phyloP scores from a whole-genome alignment of 2,888 invertebrate genomes.

The Callyntrura sp. region DNA sequence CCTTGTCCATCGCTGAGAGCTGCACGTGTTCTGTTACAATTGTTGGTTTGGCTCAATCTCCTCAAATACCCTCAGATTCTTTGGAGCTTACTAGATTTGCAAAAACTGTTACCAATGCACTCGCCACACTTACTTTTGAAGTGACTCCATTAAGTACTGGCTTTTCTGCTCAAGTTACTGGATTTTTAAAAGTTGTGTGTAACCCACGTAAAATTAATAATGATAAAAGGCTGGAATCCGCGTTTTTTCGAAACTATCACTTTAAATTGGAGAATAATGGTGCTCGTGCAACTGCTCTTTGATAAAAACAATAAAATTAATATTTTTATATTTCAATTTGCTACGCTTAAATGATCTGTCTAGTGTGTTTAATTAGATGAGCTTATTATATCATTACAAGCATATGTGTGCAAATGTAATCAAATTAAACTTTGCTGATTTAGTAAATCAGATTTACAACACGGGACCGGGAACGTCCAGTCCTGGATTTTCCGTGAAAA shows the following conservation, averaged over 20 bases:
- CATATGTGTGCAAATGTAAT: too few relatives aligned
- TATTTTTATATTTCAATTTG: conserved; percentile 5
- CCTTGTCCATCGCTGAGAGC: conserved; percentile 44
- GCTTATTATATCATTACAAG: too few relatives aligned
- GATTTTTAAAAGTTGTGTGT: conserved; percentile 57
- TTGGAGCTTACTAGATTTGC: conserved; percentile 43
- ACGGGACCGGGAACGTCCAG: conserved; percentile 61
- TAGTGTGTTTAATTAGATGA: too few relatives aligned
- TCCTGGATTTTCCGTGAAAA: conserved; percentile 62
- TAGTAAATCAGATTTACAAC: too few relatives aligned
- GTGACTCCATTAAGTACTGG: conserved; percentile 60
- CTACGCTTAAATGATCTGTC: too few relatives aligned
- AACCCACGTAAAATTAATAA: conserved; percentile 22
- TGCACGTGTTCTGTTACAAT: conserved; percentile 25
- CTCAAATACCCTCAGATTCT: conserved; percentile 22
- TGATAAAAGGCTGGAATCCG: background rate
- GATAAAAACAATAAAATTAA: background rate
- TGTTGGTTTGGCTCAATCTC: conserved; percentile 48
- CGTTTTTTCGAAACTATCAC: conserved; percentile 59
- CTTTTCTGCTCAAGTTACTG: conserved; percentile 62
- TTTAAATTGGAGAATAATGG: conserved; percentile 65
- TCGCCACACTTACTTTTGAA: conserved; percentile 51
- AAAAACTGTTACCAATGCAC: conserved; percentile 3
- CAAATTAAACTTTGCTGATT: too few relatives aligned
- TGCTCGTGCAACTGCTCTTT: conserved; percentile 55